These are phyloP conservation scores for Beris morrisii DNA, from an alignment of 2,888 invertebrate genomes.

Conservation along the genomic window DNA sequence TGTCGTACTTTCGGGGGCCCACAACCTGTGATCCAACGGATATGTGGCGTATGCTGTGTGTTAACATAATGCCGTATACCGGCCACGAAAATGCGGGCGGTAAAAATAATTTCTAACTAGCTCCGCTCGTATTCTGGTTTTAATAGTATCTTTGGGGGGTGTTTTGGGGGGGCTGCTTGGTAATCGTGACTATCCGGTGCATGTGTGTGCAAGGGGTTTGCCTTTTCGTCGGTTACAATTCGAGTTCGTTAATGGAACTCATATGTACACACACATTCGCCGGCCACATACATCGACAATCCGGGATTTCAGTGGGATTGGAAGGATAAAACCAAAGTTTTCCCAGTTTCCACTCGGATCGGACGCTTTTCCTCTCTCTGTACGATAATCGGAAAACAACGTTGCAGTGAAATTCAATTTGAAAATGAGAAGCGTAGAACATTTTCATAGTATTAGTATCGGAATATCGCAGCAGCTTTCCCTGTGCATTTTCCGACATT, in stretches of 20 bases:
- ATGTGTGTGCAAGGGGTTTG: constrained; percentile 31
- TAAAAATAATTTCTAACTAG: constrained; percentile 39
- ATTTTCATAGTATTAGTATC: constrained; percentile 23
- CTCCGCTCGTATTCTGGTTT: constrained; percentile 14
- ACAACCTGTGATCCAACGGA: constrained; percentile 21
- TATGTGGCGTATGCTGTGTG: constrained; percentile 27
- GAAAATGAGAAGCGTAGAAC: constrained; percentile 35
- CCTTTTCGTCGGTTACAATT: constrained; percentile 27
- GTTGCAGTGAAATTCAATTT: constrained; percentile 33
- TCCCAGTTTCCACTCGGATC: constrained; percentile 37
- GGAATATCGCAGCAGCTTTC: constrained; percentile 10
- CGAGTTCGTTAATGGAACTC: not conserved
- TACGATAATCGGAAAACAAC: constrained; percentile 10
- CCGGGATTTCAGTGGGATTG: constrained; percentile 21
- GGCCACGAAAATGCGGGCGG: constrained; percentile 38
- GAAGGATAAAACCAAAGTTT: constrained; percentile 31
- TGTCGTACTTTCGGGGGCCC: constrained; percentile 25
- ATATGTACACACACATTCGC: constrained; percentile 27
- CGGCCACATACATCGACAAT: constrained; percentile 13
- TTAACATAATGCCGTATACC: constrained; percentile 33
- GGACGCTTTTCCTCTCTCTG: constrained; percentile 31
- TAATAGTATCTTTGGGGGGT: constrained; percentile 17
- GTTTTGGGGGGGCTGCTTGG: constrained; percentile 27
- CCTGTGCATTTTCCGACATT: not conserved
- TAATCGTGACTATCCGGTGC: constrained; percentile 28